Evolutionary conservation across 2,797 vertebrate genomes (phyloP).

Genomic region (Hippoglossus hippoglossus): DNA sequence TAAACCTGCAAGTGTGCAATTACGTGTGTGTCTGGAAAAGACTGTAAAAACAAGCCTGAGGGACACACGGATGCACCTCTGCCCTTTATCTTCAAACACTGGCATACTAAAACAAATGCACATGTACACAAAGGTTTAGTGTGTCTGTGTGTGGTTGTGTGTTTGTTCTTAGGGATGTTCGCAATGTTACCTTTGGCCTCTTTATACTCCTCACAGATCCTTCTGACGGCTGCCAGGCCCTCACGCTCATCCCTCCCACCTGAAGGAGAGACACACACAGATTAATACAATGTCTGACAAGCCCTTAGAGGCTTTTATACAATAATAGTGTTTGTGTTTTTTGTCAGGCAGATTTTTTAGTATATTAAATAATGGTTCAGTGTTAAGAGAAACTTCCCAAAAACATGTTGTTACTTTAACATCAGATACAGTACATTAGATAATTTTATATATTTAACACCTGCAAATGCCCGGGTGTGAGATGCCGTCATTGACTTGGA

Average conservation of each 20-base stretch:
- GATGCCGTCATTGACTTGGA: constrained; percentile 15
- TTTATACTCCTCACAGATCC: constrained; percentile 84
- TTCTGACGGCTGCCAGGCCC: constrained; percentile 82
- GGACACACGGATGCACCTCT: constrained; percentile 41
- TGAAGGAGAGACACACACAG: constrained; percentile 63
- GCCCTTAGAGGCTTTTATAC: constrained; percentile 31
- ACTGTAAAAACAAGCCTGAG: constrained; percentile 52
- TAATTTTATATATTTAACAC: constrained; percentile 16
- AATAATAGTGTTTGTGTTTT: constrained; percentile 25
- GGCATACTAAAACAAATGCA: constrained; percentile 46
- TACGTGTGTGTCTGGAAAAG: constrained; percentile 32
- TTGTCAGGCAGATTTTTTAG: constrained; percentile 33
- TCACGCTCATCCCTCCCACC: constrained; percentile 85
- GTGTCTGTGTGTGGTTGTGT: constrained; percentile 21
- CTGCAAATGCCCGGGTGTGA: constrained; percentile 13
- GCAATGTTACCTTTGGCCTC: constrained; percentile 86
- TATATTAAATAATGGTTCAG: not conserved
- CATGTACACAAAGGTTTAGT: not conserved
- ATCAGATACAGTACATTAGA: not conserved
- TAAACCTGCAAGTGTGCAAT: constrained; percentile 36
- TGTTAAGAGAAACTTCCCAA: not conserved
- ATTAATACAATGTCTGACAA: constrained; percentile 46
- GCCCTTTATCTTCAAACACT: constrained; percentile 58
- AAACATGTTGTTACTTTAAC: not conserved
- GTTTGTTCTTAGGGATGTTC: constrained; percentile 31